Conservation (phyloP, 2,888 invertebrate species). For the Leptinotarsa juncta region DNA sequence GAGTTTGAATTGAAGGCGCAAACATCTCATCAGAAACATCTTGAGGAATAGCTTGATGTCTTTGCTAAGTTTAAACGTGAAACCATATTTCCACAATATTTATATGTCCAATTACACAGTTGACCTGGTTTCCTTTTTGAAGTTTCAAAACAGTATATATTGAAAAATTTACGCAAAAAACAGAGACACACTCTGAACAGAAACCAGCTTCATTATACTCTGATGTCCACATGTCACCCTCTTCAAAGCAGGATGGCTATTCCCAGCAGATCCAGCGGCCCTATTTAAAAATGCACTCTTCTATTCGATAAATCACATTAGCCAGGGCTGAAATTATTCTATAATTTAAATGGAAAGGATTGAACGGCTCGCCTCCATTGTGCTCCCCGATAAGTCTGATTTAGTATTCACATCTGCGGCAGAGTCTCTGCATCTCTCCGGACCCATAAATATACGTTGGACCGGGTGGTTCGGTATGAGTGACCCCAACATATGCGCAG, state of each 20-base stretch:
- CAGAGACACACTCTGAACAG: no score
- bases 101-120: no score
- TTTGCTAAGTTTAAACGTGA: no score
- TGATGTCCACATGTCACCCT: not conserved
- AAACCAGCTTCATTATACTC: not conserved
- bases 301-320: constrained; percentile 40
- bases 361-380: constrained; percentile 38
- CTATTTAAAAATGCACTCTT: constrained; percentile 35
- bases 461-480: constrained; percentile 16
- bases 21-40: no score
- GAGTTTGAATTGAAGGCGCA: no score
- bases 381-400: constrained; percentile 50
- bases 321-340: constrained; percentile 34
- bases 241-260: not conserved
- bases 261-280: constrained; percentile 11
- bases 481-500: constrained; percentile 48
- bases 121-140: no score
- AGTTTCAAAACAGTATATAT: no score
- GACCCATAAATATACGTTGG: constrained; percentile 44
- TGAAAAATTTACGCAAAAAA: no score
- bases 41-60: no score
- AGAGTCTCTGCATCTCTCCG: constrained; percentile 42
- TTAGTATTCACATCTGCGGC: constrained; percentile 52
- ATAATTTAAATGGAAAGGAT: constrained; percentile 43
- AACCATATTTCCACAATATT: no score